A percentile compares a stretch with the other conserved stretches of the same genome.
Conservation (phyloP, 2,797 vertebrate genomes). For the Phoxinus dragarum region DNA sequence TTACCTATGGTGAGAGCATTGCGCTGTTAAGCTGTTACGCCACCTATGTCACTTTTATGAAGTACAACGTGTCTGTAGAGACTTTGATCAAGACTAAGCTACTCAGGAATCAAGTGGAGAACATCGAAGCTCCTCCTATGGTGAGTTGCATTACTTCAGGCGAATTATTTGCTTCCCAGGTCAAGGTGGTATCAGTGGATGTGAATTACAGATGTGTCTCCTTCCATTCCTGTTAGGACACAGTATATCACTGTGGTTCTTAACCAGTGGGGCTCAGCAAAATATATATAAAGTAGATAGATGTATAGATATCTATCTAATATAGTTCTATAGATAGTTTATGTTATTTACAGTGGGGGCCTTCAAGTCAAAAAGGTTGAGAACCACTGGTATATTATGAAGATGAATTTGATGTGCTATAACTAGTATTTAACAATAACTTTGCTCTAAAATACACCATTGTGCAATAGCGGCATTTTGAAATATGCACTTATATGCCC, state of each 20-base stretch:
- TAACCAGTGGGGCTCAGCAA: background rate
- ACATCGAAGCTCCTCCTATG: conserved; percentile 85
- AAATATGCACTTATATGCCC: background rate
- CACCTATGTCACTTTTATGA: conserved; percentile 95
- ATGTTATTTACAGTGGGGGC: background rate
- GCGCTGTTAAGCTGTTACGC: conserved; percentile 86
- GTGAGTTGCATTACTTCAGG: conserved; percentile 74
- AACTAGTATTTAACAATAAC: background rate
- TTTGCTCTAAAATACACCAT: background rate
- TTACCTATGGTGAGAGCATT: conserved; percentile 86
- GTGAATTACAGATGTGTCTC: background rate
- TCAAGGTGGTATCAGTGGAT: background rate
- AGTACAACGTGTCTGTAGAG: conserved; percentile 90
- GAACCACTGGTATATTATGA: background rate
- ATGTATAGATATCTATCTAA: no score
- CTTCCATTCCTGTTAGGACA: conserved; percentile 6
- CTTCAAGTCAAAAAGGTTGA: background rate
- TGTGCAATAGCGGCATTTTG: background rate
- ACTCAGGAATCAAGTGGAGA: conserved; percentile 88
- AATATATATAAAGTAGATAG: background rate
- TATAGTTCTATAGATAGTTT: background rate
- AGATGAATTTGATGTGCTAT: background rate
- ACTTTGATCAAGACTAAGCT: conserved; percentile 81
- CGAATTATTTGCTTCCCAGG: conserved; percentile 11
- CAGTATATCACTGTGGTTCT: conserved; percentile 2